Percentiles rank a stretch among this genome's conserved stretches.
phyloP scores from a whole-genome alignment of 1,140 invertebrate species.

The Drosophila kikkawai region DNA sequence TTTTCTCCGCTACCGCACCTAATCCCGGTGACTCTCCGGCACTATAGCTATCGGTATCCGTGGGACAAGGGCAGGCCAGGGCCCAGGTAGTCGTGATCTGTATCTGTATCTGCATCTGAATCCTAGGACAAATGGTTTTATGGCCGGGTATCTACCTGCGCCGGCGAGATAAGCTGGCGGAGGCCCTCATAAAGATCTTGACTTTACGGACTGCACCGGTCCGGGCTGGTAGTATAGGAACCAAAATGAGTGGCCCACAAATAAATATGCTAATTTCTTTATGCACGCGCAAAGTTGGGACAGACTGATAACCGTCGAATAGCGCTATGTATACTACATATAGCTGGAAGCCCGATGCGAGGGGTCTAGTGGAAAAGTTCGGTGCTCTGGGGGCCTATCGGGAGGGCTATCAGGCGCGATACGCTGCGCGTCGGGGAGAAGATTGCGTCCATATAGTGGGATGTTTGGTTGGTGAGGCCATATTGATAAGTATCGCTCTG shows the following conservation, averaged over 20 bases:
- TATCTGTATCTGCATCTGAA: slow-evolving; percentile 14
- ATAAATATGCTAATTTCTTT: slow-evolving; percentile 43
- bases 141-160: slow-evolving; percentile 19
- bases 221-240: neutral
- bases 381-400: slow-evolving; percentile 13
- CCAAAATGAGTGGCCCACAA: slow-evolving; percentile 18
- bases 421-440: slow-evolving; percentile 6
- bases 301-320: slow-evolving; percentile 13
- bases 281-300: slow-evolving; percentile 25
- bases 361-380: slow-evolving; percentile 47
- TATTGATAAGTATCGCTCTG: slow-evolving; percentile 15
- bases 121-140: slow-evolving; percentile 31
- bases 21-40: slow-evolving; percentile 12
- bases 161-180: slow-evolving; percentile 41
- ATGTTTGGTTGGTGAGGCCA: neutral
- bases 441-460: slow-evolving; percentile 29
- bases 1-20: neutral
- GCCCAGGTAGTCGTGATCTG: slow-evolving; percentile 10
- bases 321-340: neutral
- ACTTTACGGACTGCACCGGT: slow-evolving; percentile 55
- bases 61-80: neutral
- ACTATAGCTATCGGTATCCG: neutral
- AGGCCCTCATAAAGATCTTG: slow-evolving; percentile 70
- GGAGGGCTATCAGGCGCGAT: slow-evolving; percentile 30
- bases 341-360: neutral